These are phyloP conservation scores for Perdita meconis DNA, from an alignment of 2,888 invertebrate species.

Conservation along the genomic window DNA sequence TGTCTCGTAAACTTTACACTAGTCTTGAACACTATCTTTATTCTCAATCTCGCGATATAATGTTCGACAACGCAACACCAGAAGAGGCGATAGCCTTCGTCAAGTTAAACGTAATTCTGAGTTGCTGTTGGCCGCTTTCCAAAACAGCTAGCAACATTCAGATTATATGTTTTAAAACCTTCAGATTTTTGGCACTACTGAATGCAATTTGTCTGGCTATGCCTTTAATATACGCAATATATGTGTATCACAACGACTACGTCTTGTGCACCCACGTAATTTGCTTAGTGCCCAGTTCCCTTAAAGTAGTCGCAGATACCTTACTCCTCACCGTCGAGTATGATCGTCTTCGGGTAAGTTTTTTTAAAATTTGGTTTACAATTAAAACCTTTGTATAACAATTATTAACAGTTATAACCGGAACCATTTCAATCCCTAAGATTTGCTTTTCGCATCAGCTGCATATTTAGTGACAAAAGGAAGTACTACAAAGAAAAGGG, in stretches of 20 bases:
- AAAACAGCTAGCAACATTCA: constrained; percentile 1
- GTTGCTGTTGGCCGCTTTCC: constrained; percentile 60
- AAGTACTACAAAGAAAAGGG: no score
- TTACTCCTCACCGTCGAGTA: constrained; percentile 16
- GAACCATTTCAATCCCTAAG: no score
- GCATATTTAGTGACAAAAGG: no score
- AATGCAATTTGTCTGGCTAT: constrained; percentile 10
- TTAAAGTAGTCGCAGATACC: no score
- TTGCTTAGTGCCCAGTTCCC: constrained; percentile 25
- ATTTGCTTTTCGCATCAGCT: no score
- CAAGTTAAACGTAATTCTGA: constrained; percentile 45
- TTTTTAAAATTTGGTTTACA: no score
- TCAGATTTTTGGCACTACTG: constrained; percentile 10
- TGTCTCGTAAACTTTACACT: no score
- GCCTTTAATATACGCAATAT: constrained; percentile 38
- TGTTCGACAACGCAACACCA: constrained; percentile 19
- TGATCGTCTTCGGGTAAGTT: constrained; percentile 57
- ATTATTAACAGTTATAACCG: no score
- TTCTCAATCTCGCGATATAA: not conserved
- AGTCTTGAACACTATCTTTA: no score
- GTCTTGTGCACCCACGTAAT: constrained; percentile 31
- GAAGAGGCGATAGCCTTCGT: constrained; percentile 50
- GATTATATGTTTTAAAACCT: not conserved
- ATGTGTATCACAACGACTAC: constrained; percentile 20
- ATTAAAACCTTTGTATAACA: no score